Percentiles rank a stretch among this genome's conserved stretches.
Evolutionary conservation across 2,888 invertebrate genomes (phyloP).

Genomic region (Notodonta dromedarius): DNA sequence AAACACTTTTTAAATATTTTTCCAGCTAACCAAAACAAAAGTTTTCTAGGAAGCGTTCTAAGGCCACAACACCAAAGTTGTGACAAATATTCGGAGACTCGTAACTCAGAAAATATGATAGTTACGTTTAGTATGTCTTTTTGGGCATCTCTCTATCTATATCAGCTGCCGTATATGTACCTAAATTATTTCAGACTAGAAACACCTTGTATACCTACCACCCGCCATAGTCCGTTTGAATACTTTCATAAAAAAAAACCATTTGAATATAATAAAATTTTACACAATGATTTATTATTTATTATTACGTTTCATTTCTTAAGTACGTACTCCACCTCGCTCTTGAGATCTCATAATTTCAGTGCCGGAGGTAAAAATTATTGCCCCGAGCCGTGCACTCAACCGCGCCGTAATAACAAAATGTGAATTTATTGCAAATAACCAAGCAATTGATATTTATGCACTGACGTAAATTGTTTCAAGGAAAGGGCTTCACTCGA

Average conservation of each 20-base stretch:
- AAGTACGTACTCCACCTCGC: conserved; percentile 3
- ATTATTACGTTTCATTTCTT: conserved; percentile 6
- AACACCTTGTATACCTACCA: too few relatives aligned
- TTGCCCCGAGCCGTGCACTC: conserved; percentile 32
- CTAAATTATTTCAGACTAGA: too few relatives aligned
- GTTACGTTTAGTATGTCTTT: too few relatives aligned
- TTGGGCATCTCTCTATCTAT: too few relatives aligned
- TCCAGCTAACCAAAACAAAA: too few relatives aligned
- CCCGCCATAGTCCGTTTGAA: background rate
- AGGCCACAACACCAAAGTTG: too few relatives aligned
- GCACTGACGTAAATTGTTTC: conserved; percentile 56
- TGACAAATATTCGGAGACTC: too few relatives aligned
- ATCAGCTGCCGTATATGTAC: too few relatives aligned
- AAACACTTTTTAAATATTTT: too few relatives aligned
- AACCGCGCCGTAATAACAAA: conserved; percentile 42
- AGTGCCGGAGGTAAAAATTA: conserved; percentile 9
- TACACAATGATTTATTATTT: background rate
- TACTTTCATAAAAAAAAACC: background rate
- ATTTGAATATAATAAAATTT: background rate
- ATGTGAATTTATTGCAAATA: conserved; percentile 65
- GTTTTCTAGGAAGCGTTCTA: too few relatives aligned
- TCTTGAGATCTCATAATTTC: conserved; percentile 13
- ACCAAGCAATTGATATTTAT: conserved; percentile 63
- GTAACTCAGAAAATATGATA: too few relatives aligned
- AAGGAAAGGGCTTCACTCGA: conserved; percentile 45